Evolutionary conservation across 2,888 invertebrate species (phyloP).

Genomic region (Operophtera brumata): DNA sequence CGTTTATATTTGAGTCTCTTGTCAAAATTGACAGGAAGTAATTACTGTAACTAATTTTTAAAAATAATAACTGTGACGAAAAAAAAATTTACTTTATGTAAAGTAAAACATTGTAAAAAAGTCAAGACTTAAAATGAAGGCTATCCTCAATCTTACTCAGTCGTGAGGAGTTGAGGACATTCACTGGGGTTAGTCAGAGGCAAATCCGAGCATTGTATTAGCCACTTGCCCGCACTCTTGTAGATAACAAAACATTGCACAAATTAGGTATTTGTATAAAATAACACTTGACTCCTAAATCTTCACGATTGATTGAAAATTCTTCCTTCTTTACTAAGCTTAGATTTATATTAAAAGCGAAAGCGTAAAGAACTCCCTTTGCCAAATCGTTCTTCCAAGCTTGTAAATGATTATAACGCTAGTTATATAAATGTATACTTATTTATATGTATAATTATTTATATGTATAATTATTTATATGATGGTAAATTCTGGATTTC

Average conservation of each 20-base stretch:
- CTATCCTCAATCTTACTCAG: too few species aligned
- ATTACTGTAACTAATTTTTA: neutral
- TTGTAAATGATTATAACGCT: slow-evolving; percentile 5
- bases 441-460: neutral
- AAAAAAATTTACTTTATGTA: too few species aligned
- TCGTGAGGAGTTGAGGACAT: too few species aligned
- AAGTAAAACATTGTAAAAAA: too few species aligned
- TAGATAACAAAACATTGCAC: neutral
- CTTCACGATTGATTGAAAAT: slow-evolving; percentile 34
- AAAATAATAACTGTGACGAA: too few species aligned
- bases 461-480: neutral
- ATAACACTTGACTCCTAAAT: slow-evolving; percentile 5
- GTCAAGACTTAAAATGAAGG: too few species aligned
- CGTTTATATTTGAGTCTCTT: slow-evolving; percentile 29
- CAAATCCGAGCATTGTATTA: too few species aligned
- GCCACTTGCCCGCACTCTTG: too few species aligned
- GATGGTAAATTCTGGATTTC: neutral
- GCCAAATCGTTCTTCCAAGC: slow-evolving; percentile 62
- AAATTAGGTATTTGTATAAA: neutral
- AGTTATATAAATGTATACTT: neutral
- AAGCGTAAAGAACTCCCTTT: slow-evolving; percentile 52
- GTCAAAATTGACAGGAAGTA: slow-evolving; percentile 16
- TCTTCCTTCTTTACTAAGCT: slow-evolving; percentile 42
- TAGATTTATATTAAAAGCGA: slow-evolving; percentile 22
- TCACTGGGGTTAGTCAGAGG: too few species aligned